Percentiles rank a stretch among this genome's conserved stretches.
Conservation (phyloP, 92 coral and sea anemone species). For the Siderastrea radians region DNA sequence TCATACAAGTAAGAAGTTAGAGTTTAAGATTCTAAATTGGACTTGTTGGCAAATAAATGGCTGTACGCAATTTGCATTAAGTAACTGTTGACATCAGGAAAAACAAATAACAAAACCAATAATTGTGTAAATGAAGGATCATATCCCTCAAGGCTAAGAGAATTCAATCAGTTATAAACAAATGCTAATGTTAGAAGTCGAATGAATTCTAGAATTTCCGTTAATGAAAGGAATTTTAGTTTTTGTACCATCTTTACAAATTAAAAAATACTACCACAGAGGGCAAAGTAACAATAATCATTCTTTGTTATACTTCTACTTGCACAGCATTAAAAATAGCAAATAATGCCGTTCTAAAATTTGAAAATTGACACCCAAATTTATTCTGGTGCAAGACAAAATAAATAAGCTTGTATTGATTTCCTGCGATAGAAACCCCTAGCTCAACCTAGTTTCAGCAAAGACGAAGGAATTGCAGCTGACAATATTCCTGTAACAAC, state of each 20-base stretch:
- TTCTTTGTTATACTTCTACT: not conserved
- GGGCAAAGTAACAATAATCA: not conserved
- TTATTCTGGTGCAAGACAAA: conserved; percentile 30
- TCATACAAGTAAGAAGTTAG: too few species aligned
- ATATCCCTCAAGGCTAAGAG: not conserved
- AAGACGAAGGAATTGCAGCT: not conserved
- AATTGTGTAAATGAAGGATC: too few species aligned
- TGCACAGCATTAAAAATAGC: not conserved
- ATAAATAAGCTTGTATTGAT: conserved; percentile 29
- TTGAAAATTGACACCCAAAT: conserved; percentile 27
- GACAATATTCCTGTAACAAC: not conserved
- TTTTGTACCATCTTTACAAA: not conserved
- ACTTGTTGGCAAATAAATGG: too few species aligned
- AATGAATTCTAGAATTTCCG: conserved; percentile 10
- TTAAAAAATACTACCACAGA: not conserved
- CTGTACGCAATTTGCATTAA: not conserved
- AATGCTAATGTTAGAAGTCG: conserved; percentile 14
- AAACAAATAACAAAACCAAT: too few species aligned
- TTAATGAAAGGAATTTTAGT: not conserved
- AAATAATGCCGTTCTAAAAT: not conserved
- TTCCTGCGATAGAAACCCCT: conserved; percentile 19
- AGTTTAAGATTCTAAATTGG: too few species aligned
- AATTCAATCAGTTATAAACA: conserved; percentile 17
- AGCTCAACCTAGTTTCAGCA: not conserved
- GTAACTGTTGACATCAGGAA: not conserved